Evolutionary conservation across 2,113 vertebrate species (phyloP), one percentile per base, ranked within the genome.

Genomic region (Pelmatolapia mariae): DNA sequence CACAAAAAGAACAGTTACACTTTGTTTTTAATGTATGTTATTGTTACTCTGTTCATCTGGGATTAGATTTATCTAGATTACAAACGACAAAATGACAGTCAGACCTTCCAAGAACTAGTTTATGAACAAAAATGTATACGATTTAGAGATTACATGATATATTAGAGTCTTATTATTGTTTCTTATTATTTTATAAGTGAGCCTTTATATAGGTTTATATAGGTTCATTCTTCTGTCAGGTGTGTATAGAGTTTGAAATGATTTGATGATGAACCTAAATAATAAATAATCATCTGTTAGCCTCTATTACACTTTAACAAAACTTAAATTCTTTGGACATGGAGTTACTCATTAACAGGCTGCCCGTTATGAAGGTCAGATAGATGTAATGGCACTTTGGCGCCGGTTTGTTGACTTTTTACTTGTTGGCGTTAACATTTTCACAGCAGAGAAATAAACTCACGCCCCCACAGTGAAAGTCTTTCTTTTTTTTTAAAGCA

Each of bases 401-500:
- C 0, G 0, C 22, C 0, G 0, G 68, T 26, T 73, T 45, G 68
- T 71, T 73, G 40, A 26, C 38, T 45, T 73, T 4, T 10, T 45
- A 16, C 38, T 73, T 45, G 13, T 73, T 45, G 40, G 40, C 2
- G 1, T 26, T 22, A 38, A 66, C 0, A 1, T 73, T 71, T 71
- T 43, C 36, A 24, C n/a, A 45, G 68, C 13, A 73, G 68, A 26
- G 40, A 26, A 26, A 47, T 45, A 73, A 47, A 73, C 38, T 43
- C 61, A 66, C 1, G 0, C 61, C 38, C 0, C 22, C 38, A 26
- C 0, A 45, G 38, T 8, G 13, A 45, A 73, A 26, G 38, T 10
- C 4, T 43, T 73, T 43, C n/a, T 18, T 8, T 15, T 73, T 73
- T 71, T 26, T 29, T 76, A 76, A 73, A 76, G 40, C 2, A 47